Evolutionary conservation across 2,888 invertebrate genomes (phyloP).

Genomic region (Entomobrya multifasciata): DNA sequence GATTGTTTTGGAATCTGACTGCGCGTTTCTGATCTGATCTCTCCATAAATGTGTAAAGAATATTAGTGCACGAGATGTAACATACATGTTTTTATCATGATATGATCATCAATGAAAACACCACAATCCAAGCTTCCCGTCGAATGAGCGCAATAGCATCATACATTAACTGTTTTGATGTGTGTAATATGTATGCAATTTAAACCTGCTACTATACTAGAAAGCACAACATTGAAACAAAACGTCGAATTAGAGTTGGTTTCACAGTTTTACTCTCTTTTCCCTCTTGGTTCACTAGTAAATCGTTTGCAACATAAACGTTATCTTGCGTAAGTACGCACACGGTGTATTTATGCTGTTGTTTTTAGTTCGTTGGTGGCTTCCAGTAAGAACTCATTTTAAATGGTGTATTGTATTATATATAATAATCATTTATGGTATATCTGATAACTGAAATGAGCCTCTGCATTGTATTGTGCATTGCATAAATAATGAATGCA

Average conservation of each 20-base stretch:
- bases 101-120: no score
- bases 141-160: slow-evolving; percentile 30
- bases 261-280: no score
- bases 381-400: slow-evolving; percentile 40
- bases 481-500: slow-evolving; percentile 23
- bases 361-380: slow-evolving; percentile 66
- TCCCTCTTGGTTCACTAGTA: no score
- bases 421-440: slow-evolving; percentile 60
- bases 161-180: slow-evolving; percentile 16
- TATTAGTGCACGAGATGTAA: slow-evolving; percentile 30
- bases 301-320: no score
- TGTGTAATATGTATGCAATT: slow-evolving; percentile 21
- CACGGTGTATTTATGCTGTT: no score
- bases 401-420: slow-evolving; percentile 53
- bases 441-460: slow-evolving; percentile 47
- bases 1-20: no score
- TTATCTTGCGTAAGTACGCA: no score
- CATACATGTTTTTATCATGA: no score
- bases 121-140: slow-evolving; percentile 7
- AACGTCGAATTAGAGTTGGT: no score
- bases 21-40: no score
- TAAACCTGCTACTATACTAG: slow-evolving; percentile 39
- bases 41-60: no score
- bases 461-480: background rate
- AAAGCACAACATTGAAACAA: slow-evolving; percentile 19